Conservation (phyloP, 1,140 invertebrate genomes). For the Dreissena rostriformis region DNA sequence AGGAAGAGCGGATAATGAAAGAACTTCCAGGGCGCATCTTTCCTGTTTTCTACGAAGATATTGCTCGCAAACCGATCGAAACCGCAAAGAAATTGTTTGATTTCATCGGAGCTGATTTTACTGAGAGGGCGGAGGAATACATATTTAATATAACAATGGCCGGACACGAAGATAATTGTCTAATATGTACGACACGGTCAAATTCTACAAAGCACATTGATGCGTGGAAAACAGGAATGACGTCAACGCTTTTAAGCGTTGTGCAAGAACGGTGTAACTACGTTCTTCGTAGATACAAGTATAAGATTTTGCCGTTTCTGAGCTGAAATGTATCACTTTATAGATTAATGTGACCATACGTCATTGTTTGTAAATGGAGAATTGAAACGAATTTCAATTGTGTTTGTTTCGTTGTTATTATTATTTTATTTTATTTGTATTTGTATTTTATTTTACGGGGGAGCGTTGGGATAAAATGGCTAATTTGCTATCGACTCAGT, state of each 20-base stretch:
- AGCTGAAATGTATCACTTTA: not conserved
- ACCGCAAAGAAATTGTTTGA: slow-evolving; percentile 28
- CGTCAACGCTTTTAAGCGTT: not conserved
- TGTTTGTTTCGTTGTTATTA: too few relatives aligned
- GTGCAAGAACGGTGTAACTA: slow-evolving; percentile 46
- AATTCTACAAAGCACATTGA: slow-evolving; percentile 47
- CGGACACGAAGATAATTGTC: slow-evolving; percentile 8
- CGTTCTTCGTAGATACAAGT: slow-evolving; percentile 25
- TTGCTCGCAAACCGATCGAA: slow-evolving; percentile 34
- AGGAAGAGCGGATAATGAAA: not conserved
- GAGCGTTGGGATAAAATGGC: too few relatives aligned
- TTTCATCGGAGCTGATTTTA: slow-evolving; percentile 45
- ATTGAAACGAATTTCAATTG: too few relatives aligned
- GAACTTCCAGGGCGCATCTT: slow-evolving; percentile 15
- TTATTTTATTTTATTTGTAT: too few relatives aligned
- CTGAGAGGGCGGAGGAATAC: slow-evolving; percentile 5
- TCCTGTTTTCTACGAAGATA: slow-evolving; percentile 44
- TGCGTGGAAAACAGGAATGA: slow-evolving; percentile 47
- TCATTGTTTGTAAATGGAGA: too few relatives aligned
- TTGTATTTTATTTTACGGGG: too few relatives aligned
- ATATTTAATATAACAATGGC: slow-evolving; percentile 45
- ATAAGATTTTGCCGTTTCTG: slow-evolving; percentile 1
- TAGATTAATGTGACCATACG: not conserved
- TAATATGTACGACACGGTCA: slow-evolving; percentile 38
- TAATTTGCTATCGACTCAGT: too few relatives aligned